Conservation (phyloP, 2,888 invertebrate genomes). For the Torymus aiolomorphi region DNA sequence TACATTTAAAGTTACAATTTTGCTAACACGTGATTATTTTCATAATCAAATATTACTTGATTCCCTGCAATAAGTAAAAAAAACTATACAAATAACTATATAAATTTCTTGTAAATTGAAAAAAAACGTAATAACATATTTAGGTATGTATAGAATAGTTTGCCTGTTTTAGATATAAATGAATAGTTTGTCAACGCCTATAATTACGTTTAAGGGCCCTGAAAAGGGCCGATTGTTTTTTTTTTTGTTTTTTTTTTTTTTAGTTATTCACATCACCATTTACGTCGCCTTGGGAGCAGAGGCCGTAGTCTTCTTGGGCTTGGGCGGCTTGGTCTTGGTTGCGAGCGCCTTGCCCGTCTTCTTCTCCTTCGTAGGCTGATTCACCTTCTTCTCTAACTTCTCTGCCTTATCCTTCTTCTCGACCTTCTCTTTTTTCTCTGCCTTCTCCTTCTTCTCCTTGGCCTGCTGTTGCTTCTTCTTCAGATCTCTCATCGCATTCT, state of each 20-base stretch:
- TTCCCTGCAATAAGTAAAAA: too few species aligned
- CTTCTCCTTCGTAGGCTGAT: slow-evolving; percentile 58
- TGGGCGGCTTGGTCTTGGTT: slow-evolving; percentile 61
- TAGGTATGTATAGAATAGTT: too few species aligned
- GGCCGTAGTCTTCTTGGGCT: slow-evolving; percentile 66
- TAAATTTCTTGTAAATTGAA: too few species aligned
- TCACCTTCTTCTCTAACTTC: too few species aligned
- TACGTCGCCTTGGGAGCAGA: slow-evolving; percentile 45
- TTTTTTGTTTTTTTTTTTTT: background rate
- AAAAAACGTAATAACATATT: too few species aligned
- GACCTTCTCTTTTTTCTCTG: slow-evolving; percentile 6
- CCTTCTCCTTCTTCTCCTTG: slow-evolving; percentile 23
- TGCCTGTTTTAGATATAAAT: too few species aligned
- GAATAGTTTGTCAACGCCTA: background rate
- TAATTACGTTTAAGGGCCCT: slow-evolving; percentile 59
- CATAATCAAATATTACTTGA: too few species aligned
- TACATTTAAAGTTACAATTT: too few species aligned
- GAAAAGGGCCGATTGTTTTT: slow-evolving; percentile 62
- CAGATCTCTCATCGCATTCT: slow-evolving; percentile 24
- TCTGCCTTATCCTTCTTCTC: slow-evolving; percentile 45
- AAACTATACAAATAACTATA: too few species aligned
- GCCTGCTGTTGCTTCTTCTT: slow-evolving; percentile 33
- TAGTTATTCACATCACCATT: too few species aligned
- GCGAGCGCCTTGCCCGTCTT: slow-evolving; percentile 70
- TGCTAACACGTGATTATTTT: too few species aligned